Conservation (phyloP, 35 echinoderm and acorn worm species). For the Ophiothrix spiculata region DNA sequence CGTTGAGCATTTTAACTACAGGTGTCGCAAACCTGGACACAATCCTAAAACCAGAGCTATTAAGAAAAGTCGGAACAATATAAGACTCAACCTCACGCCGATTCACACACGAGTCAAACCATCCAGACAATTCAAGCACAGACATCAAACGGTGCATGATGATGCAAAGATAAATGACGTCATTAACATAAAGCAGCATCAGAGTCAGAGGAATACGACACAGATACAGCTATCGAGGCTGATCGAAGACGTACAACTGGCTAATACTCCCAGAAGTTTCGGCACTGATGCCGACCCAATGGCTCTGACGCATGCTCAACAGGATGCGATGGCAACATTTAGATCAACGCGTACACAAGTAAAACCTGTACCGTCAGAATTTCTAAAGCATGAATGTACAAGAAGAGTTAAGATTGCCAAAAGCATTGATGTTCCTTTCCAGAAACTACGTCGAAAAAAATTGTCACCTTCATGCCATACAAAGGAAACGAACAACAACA, state of each 20-base stretch:
- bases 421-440: slow-evolving; percentile 10
- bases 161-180: background rate
- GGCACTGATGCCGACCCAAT: background rate
- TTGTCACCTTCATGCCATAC: background rate
- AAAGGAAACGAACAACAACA: background rate
- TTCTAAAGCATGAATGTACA: background rate
- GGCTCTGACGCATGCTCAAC: background rate
- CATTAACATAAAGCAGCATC: background rate
- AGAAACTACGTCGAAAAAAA: too few species aligned
- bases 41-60: background rate
- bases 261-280: background rate
- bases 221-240: background rate
- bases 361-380: background rate
- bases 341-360: background rate
- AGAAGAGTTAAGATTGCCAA: slow-evolving; percentile 15
- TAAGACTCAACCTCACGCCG: background rate
- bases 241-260: background rate
- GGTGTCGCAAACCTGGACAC: background rate
- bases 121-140: background rate
- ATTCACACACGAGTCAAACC: background rate
- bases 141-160: background rate
- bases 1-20: slow-evolving; percentile 31
- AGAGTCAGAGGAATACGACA: background rate
- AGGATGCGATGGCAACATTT: slow-evolving; percentile 8
- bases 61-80: background rate